Conservation (phyloP, 2,797 vertebrate genomes). For the Chelmon rostratus region DNA sequence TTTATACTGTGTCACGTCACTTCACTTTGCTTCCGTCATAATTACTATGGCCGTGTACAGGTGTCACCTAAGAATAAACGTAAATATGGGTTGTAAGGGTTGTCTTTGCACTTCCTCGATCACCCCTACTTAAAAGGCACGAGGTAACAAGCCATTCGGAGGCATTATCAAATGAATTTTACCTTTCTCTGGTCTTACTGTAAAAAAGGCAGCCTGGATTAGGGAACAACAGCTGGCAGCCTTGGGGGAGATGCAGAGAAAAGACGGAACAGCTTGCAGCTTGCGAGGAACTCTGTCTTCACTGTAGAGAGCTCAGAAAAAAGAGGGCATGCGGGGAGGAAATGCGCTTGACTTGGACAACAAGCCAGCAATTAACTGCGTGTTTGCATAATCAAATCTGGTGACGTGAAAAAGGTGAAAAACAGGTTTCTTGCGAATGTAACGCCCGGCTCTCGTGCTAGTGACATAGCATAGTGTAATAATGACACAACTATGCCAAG, state of each 20-base stretch:
- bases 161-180: conserved; percentile 25
- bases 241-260: conserved; percentile 32
- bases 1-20: too few relatives aligned
- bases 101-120: not conserved
- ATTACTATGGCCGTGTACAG: too few relatives aligned
- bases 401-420: not conserved
- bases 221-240: conserved; percentile 48
- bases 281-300: conserved; percentile 24
- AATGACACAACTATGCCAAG: not conserved
- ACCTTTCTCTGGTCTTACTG: conserved; percentile 30
- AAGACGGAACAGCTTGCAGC: conserved; percentile 41
- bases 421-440: not conserved
- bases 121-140: not conserved
- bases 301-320: conserved; percentile 13
- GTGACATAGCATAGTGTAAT: not conserved
- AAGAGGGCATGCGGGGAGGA: conserved; percentile 12
- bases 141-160: conserved; percentile 34
- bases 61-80: too few relatives aligned
- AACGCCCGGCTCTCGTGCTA: not conserved
- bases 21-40: too few relatives aligned
- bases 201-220: conserved; percentile 19
- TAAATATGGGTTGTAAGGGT: too few relatives aligned
- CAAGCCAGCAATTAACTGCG: not conserved
- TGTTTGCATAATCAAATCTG: conserved; percentile 12
- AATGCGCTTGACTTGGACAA: not conserved